Evolutionary conservation across 2,113 vertebrate genomes (phyloP).

Genomic region (Sinocyclocheilus rhinocerous): DNA sequence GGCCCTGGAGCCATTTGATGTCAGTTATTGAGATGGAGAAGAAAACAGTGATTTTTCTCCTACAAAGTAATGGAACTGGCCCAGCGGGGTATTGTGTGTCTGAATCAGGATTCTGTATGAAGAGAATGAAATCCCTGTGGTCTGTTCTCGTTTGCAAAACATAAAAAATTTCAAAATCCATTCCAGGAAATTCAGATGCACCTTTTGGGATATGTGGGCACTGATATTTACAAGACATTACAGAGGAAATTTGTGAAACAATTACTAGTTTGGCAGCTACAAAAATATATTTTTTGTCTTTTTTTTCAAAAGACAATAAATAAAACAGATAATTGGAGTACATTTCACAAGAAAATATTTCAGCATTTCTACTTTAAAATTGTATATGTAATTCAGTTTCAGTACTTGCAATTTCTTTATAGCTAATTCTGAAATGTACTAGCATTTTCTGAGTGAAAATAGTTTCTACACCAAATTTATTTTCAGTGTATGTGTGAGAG

Average conservation of each 20-base stretch:
- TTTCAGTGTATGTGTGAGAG: not conserved
- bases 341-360: not conserved
- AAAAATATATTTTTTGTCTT: too few species aligned
- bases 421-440: too few species aligned
- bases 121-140: not conserved
- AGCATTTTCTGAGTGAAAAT: not conserved
- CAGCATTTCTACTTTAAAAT: not conserved
- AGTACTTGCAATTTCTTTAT: not conserved
- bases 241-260: not conserved
- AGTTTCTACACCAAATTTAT: not conserved
- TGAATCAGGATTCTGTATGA: not conserved
- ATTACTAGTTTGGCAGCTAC: not conserved
- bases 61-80: not conserved
- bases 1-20: conserved; percentile 21
- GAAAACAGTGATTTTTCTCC: not conserved
- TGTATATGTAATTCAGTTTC: not conserved
- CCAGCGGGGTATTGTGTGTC: not conserved
- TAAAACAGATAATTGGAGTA: not conserved
- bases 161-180: not conserved
- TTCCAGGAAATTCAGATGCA: not conserved
- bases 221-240: not conserved
- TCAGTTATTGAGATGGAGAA: conserved; percentile 19
- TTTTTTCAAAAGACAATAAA: not conserved
- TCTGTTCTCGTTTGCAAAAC: not conserved
- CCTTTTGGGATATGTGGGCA: not conserved